phyloP scores from a whole-genome alignment of 2,113 vertebrate species.

The Pipa parva region DNA sequence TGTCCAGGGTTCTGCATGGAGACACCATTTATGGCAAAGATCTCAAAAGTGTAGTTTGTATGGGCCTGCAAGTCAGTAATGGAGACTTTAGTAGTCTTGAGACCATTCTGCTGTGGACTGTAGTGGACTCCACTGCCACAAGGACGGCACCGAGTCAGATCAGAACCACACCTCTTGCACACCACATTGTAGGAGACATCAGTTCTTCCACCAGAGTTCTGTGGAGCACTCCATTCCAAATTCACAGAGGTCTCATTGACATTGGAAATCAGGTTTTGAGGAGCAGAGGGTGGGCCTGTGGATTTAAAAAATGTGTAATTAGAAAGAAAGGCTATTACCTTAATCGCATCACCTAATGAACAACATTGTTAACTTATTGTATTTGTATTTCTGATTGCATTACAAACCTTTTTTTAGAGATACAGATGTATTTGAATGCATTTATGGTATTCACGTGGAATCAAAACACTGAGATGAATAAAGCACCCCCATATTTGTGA shows the following conservation, averaged over 20 bases:
- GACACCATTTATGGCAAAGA: conserved; percentile 94
- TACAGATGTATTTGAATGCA: too few relatives aligned
- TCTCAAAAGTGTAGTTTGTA: conserved; percentile 97
- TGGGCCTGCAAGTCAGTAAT: conserved; percentile 95
- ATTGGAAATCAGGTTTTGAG: conserved; percentile 92
- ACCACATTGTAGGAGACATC: conserved; percentile 91
- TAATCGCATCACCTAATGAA: too few relatives aligned
- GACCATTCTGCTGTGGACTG: conserved; percentile 84
- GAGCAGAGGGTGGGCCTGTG: conserved; percentile 86
- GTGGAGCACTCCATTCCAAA: conserved; percentile 89
- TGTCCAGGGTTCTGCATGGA: conserved; percentile 85
- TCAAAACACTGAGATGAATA: not conserved
- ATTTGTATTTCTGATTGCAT: too few relatives aligned
- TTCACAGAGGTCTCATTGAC: conserved; percentile 96
- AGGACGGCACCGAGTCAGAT: conserved; percentile 75
- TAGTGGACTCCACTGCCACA: conserved; percentile 90
- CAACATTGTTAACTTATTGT: too few relatives aligned
- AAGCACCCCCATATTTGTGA: not conserved
- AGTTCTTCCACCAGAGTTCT: conserved; percentile 83
- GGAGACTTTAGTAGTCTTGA: conserved; percentile 83
- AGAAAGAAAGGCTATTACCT: too few relatives aligned
- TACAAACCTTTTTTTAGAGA: too few relatives aligned
- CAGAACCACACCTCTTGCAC: conserved; percentile 83
- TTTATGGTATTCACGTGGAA: too few relatives aligned
- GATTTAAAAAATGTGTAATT: too few relatives aligned